A percentile compares a stretch with the other conserved stretches of the same genome.
Conservation (phyloP, 2,888 invertebrate genomes). For the Acleris cristana region DNA sequence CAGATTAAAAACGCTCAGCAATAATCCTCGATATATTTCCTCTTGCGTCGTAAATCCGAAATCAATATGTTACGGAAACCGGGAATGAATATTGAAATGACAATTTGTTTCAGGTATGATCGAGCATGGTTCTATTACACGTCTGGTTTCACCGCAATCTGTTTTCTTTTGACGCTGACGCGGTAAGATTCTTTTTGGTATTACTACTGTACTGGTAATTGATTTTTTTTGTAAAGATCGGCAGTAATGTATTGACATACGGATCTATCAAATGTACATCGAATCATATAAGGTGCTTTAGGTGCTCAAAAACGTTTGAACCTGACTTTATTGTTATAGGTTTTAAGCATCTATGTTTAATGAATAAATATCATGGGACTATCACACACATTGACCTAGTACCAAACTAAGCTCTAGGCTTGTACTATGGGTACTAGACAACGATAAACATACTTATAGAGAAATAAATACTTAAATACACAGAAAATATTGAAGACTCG, state of each 20-base stretch:
- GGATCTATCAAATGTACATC: no score
- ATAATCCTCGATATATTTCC: not conserved
- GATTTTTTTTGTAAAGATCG: not conserved
- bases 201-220: slow-evolving; percentile 7
- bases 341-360: no score
- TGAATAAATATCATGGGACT: no score
- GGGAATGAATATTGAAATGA: slow-evolving; percentile 18
- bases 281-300: no score
- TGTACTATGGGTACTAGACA: no score
- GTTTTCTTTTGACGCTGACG: slow-evolving; percentile 27
- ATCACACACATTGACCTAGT: no score
- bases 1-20: not conserved
- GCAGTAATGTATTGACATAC: not conserved
- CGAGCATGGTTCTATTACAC: slow-evolving; percentile 45
- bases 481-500: no score
- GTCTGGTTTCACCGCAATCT: slow-evolving; percentile 43
- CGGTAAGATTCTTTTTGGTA: slow-evolving; percentile 33
- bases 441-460: no score
- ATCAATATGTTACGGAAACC: not conserved
- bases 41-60: not conserved
- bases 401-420: no score
- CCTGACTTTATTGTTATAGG: no score
- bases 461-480: no score
- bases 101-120: slow-evolving; percentile 35
- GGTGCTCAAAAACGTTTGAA: no score